These are phyloP conservation scores for Ondatra zibethicus DNA, from an alignment of 2,113 vertebrate genomes.

Conservation along the genomic window DNA sequence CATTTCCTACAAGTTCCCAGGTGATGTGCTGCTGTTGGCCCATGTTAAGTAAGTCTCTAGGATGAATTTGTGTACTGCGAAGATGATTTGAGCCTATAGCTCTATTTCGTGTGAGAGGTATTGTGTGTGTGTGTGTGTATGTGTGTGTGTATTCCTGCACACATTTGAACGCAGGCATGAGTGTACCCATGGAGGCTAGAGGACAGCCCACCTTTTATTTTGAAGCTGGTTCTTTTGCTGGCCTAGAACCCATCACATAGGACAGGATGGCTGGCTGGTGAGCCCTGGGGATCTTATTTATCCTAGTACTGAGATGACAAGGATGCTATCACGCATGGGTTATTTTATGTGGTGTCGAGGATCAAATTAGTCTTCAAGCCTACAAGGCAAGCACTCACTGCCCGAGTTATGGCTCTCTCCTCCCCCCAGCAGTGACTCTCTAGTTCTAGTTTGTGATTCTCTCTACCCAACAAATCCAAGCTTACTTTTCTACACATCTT, in stretches of 20 bases:
- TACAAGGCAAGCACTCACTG: background rate
- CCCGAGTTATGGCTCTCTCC: too few relatives aligned
- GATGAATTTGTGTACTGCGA: background rate
- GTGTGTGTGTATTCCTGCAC: too few relatives aligned
- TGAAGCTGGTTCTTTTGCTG: background rate
- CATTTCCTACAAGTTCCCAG: background rate
- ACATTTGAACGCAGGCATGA: background rate
- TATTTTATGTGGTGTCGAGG: background rate
- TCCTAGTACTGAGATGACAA: background rate
- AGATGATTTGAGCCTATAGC: background rate
- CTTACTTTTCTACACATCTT: background rate
- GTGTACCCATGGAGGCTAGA: accelerated
- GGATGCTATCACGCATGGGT: accelerated
- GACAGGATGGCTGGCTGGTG: background rate
- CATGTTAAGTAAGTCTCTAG: background rate
- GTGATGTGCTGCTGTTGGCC: background rate
- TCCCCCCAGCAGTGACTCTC: background rate
- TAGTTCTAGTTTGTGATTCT: background rate
- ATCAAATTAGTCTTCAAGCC: background rate
- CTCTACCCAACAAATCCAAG: background rate
- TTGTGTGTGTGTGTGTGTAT: too few relatives aligned
- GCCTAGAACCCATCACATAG: background rate
- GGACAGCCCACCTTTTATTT: background rate
- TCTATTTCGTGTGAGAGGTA: background rate
- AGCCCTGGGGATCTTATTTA: background rate